Evolutionary conservation across 1,140 invertebrate genomes (phyloP).

Genomic region (Leptoteleia sp.): DNA sequence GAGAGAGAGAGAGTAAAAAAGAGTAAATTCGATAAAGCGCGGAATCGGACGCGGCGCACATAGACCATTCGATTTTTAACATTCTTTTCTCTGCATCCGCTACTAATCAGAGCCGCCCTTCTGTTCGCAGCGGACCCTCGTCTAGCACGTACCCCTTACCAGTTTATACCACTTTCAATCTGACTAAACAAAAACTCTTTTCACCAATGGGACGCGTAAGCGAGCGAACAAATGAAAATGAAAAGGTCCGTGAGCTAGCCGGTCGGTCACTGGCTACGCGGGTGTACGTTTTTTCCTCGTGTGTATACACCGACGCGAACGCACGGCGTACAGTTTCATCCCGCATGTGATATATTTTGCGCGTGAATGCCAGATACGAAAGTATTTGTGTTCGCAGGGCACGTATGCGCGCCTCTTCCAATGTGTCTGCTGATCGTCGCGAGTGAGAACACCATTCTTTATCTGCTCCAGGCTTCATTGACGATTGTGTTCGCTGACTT

Average conservation of each 20-base stretch:
- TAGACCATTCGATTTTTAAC: conserved; percentile 33
- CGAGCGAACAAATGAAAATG: conserved; percentile 71
- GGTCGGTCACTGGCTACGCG: conserved; percentile 27
- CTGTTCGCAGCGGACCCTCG: conserved; percentile 48
- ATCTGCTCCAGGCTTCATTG: conserved; percentile 33
- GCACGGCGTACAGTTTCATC: conserved; percentile 32
- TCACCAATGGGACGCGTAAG: conserved; percentile 67
- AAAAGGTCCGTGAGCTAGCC: no score
- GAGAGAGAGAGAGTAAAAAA: no score
- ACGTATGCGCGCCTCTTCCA: conserved; percentile 32
- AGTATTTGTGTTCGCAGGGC: conserved; percentile 46
- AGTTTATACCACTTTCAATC: conserved; percentile 72
- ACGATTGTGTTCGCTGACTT: conserved; percentile 19
- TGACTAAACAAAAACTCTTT: conserved; percentile 70
- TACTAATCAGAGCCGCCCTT: conserved; percentile 62
- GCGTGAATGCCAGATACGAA: conserved; percentile 36
- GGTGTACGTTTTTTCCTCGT: conserved; percentile 41
- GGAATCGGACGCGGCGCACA: conserved; percentile 4
- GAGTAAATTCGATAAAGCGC: conserved; percentile 40
- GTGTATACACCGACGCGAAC: conserved; percentile 21
- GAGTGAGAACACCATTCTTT: conserved; percentile 48
- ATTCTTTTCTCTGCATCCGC: conserved; percentile 38
- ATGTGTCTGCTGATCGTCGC: conserved; percentile 37
- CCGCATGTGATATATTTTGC: conserved; percentile 45
- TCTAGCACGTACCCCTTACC: conserved; percentile 64